Base-by-base conservation (phyloP, 2,888 invertebrate genomes). In the Abscondita cerata region DNA sequence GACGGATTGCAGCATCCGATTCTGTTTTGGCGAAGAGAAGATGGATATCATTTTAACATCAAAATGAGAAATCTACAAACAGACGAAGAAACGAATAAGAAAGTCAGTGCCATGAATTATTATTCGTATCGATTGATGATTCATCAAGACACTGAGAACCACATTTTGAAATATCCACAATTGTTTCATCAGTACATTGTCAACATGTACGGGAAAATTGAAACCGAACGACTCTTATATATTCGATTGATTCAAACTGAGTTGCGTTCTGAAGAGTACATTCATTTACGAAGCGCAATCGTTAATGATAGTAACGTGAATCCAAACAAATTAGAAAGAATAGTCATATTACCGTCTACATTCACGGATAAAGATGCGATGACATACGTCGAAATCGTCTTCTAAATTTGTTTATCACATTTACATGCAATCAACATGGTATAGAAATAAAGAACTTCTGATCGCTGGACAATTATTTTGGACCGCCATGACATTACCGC, bases 191-290 rank as follows among this genome's bases (percentile, higher is more conserved):
- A 76, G 64, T 77, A 66, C 61, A 56, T 69, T 31, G 76, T 76
- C 31, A 74, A 76, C 65, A 75, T 76, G 76, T 77, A 74, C 60
- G 75, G 65, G 1, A 76, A 76, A 72, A 73, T 76, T 3, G 78
- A 76, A 67, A 71, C 68, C 4, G 76, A 76, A 68, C 68, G 74
- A 47, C 55, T 76, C 38, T 46, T 54, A 52, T 77, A 60, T 64
- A 67, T 78, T 20, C 46, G 68, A 50, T 68, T 60, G 36, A 73
- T 73, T 51, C 67, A 76, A 71, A 72, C 73, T 2, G 75, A 76
- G 64, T 68, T 69, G 4, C 75, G 34, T 25, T 40, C 36, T 5
- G 34, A 51, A 3, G 52, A 11, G 20, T 15, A 25, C 68, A 58
- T 57, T 33, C 75, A 81, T 67, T 55, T 81, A 53, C 68, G 76